Percentiles rank a stretch among this genome's conserved stretches.
Conservation (phyloP, 1,140 invertebrate genomes). For the Probaryconus sp. region DNA sequence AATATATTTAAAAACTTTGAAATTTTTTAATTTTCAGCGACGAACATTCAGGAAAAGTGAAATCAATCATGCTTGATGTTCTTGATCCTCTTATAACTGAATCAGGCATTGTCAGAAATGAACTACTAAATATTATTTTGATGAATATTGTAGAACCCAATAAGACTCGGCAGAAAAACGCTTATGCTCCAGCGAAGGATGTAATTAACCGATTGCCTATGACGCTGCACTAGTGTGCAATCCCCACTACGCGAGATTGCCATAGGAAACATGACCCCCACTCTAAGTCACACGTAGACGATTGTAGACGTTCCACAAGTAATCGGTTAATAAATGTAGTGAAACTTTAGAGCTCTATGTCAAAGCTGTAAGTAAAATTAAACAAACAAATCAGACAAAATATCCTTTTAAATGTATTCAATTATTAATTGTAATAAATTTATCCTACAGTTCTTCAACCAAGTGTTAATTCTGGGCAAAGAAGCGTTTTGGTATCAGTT, state of each 20-base stretch:
- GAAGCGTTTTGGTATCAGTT: conserved; percentile 90
- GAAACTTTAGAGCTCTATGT: conserved; percentile 97
- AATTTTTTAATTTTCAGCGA: too few relatives aligned
- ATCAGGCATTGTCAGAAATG: conserved; percentile 95
- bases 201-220: too few relatives aligned
- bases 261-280: too few relatives aligned
- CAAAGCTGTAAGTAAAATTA: conserved; percentile 91
- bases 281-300: too few relatives aligned
- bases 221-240: too few relatives aligned
- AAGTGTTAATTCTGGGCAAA: conserved; percentile 94
- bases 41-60: conserved; percentile 96
- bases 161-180: conserved; percentile 93
- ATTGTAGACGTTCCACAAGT: too few relatives aligned
- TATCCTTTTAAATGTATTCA: too few relatives aligned
- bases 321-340: too few relatives aligned
- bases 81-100: conserved; percentile 95
- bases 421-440: too few relatives aligned
- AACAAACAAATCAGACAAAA: too few relatives aligned
- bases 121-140: conserved; percentile 95
- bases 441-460: conserved; percentile 96
- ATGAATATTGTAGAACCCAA: conserved; percentile 97
- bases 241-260: too few relatives aligned
- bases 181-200: conserved; percentile 94
- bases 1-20: too few relatives aligned
- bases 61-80: conserved; percentile 97